Evolutionary conservation across 2,113 vertebrate genomes (phyloP), one percentile per base, ranked within the genome.

Genomic region (Larimichthys polyactis): DNA sequence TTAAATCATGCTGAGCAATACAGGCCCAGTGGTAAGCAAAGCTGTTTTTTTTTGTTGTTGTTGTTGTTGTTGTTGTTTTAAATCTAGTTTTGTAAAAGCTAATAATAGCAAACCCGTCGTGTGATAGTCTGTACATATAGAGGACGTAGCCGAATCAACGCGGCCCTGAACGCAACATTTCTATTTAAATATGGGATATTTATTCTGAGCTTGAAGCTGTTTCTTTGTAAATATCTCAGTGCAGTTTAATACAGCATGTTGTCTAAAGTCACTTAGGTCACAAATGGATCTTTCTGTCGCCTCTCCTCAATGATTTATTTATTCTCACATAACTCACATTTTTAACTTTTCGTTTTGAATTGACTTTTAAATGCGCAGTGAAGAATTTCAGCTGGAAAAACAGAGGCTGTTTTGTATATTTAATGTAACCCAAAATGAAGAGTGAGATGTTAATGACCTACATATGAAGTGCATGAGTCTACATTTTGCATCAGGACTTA

Each of bases 21-120:
- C 89, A 27, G 87, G 90, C 14, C 86, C 89, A 0, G 88, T 92
- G 92, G 92, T 93, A 71, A 91, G 91, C n/a, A 32, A 7, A 55
- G 14, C 12, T 51, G 2, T 5, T 16, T 60, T 55, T 55, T 0
- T 14, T 12, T 11, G 24, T 24, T 24, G 24, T 10, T n/a, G n/a
- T n/a, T n/a, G n/a, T n/a, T n/a, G n/a, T n/a, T n/a, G n/a, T n/a
- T n/a, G n/a, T n/a, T n/a, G n/a, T 44, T 44, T 44, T 32, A 5
- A 32, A 51, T n/a, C 36, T 46, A 6, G 10, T 24, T 46, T 14
- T 16, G 59, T 55, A 17, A 0, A 9, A 0, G 46, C 29, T 52
- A 20, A n/a, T 29, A 52, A 32, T 7, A 27, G 68, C 66, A n/a
- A 2, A 51, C 6, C 0, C 22, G 55, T 14, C 36, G 27, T 24